Evolutionary conservation across 92 coral and sea anemone genomes (phyloP).

Genomic region (Palythoa grandis): DNA sequence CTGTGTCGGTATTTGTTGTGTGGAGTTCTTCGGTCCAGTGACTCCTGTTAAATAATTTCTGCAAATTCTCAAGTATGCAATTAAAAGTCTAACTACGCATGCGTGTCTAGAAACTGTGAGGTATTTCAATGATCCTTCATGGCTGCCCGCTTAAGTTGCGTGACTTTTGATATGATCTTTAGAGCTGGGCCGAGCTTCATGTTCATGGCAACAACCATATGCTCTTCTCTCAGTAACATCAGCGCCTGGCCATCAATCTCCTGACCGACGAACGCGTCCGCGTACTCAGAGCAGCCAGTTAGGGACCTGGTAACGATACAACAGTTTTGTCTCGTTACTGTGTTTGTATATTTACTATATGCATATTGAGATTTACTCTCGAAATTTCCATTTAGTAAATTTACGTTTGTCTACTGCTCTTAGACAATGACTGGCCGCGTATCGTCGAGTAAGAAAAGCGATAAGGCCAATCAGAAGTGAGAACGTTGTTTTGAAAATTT

Average conservation of each 20-base stretch:
- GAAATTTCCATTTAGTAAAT: too few relatives aligned
- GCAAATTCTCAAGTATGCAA: background rate
- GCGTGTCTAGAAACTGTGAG: constrained; percentile 2
- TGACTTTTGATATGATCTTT: constrained; percentile 96
- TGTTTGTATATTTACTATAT: background rate
- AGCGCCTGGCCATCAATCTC: constrained; percentile 99
- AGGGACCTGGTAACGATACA: constrained; percentile 62
- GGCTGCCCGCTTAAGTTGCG: constrained; percentile 93
- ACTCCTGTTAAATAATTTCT: background rate
- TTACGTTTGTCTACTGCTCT: too few relatives aligned
- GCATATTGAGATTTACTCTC: too few relatives aligned
- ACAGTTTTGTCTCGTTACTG: background rate
- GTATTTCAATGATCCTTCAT: constrained; percentile 57
- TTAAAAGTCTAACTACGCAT: background rate
- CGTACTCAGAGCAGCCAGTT: constrained; percentile 93
- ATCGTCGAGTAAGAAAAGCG: too few relatives aligned
- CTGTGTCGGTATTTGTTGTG: background rate
- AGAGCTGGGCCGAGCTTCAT: constrained; percentile 99
- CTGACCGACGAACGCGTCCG: constrained; percentile 91
- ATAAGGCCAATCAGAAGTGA: too few relatives aligned
- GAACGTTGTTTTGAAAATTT: too few relatives aligned
- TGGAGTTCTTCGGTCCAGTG: background rate
- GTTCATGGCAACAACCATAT: constrained; percentile 96
- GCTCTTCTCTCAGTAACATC: constrained; percentile 96
- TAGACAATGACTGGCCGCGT: too few relatives aligned